Conservation (phyloP, 64 coral and sea anemone genomes). For the Dendrophyllia cribrosa region DNA sequence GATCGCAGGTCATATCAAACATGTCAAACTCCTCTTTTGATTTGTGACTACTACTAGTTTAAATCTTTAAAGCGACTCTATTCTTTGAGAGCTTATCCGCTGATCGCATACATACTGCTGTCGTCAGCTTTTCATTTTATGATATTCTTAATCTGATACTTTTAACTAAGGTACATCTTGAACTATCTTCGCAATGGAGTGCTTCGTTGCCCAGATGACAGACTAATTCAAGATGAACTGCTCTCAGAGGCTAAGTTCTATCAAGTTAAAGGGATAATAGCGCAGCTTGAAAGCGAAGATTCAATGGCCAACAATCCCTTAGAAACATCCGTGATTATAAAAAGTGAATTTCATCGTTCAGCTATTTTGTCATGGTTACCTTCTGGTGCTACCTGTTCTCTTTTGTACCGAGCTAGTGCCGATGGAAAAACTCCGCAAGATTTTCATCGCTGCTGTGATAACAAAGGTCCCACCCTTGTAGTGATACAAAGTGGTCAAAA, state of each 20-base stretch:
- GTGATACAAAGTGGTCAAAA: constrained; percentile 2
- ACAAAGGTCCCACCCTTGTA: constrained; percentile 33
- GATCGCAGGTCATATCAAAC: no score
- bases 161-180: constrained; percentile 51
- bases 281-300: background rate
- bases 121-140: no score
- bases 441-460: constrained; percentile 73
- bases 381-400: background rate
- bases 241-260: constrained; percentile 64
- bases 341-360: background rate
- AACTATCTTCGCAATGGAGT: constrained; percentile 63
- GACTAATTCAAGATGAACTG: background rate
- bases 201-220: constrained; percentile 24
- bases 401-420: constrained; percentile 18
- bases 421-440: constrained; percentile 25
- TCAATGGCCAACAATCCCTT: no score
- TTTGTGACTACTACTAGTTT: no score
- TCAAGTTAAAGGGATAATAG: constrained; percentile 43
- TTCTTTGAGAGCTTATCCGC: no score
- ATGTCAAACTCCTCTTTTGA: no score
- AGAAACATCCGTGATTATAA: background rate
- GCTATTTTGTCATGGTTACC: constrained; percentile 8
- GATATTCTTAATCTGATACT: background rate
- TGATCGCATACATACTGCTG: no score
- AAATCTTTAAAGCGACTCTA: no score